Base-by-base conservation (phyloP, 2,888 invertebrate genomes). In the Reticulitermes lucifugus region DNA sequence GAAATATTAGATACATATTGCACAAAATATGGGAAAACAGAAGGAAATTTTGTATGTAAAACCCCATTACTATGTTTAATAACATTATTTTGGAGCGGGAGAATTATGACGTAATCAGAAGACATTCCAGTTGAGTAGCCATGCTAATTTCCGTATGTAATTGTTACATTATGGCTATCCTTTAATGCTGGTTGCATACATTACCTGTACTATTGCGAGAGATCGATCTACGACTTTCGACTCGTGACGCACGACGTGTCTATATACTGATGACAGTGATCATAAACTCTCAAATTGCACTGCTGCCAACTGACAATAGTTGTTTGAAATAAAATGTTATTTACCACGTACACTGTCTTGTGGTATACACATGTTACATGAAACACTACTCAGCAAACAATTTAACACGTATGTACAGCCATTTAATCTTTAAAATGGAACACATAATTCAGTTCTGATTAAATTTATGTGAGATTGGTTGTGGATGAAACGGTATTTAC, bases 31-130 rank as follows among this genome's bases (percentile, higher is more conserved):
- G 3, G 10, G 60, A 21, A 60, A 4, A 18, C 60, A 60, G 21
- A 22, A 18, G 21, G 10, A 4, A 60, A 22, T 25, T 65, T 60
- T 25, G 25, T n/a, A 25, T 25, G 25, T n/a, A 25, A 65, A 65
- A 9, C 6, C 51, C 14, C 55, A 55, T 18, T 55, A 55, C 14
- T 55, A 18, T 0, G 25, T n/a, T 65, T 9, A 65, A 25, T 25
- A 25, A n/a, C 25, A 25, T 65, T 25, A 65, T 12, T 65, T n/a
- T 65, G 6, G 10, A 65, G 9, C n/a, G 12, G n/a, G 5, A 12
- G 5, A n/a, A 65, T 22, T 83, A 29, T 81, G 83, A 83, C 83
- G 71, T 83, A 83, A 83, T 83, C 83, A 83, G 83, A 43, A 77
- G 77, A 46, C 46, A n/a, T 77, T 77, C 77, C 77, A n/a, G 18